Conservation (phyloP, 2,797 vertebrate species). For the Aphelocoma californica region DNA sequence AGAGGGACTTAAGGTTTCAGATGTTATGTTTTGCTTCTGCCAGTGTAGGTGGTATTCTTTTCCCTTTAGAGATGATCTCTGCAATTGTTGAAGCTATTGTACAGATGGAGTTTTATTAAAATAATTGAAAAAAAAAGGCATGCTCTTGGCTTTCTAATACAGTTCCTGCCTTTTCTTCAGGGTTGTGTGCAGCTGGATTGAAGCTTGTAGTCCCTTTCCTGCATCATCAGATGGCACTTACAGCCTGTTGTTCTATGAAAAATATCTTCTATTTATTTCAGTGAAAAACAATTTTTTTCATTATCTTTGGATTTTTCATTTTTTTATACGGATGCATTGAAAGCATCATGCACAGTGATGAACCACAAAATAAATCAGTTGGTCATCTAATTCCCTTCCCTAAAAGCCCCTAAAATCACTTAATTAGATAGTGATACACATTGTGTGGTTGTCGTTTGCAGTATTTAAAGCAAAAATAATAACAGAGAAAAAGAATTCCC, state of each 20-base stretch:
- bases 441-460: neutral
- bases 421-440: neutral
- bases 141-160: neutral
- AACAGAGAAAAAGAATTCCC: neutral
- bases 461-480: constrained; percentile 4
- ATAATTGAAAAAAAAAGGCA: neutral
- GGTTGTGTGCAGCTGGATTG: neutral
- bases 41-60: neutral
- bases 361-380: neutral
- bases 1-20: neutral
- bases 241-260: neutral
- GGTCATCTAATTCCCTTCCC: neutral
- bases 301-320: neutral
- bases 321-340: neutral
- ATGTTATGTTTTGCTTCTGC: neutral
- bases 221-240: neutral
- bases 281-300: neutral
- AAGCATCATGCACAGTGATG: neutral
- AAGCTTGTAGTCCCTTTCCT: neutral
- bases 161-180: neutral
- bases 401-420: neutral
- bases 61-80: neutral
- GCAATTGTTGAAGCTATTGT: neutral
- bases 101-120: neutral
- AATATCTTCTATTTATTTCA: neutral